Percentiles rank a stretch among this genome's conserved stretches.
These are phyloP conservation scores for Isaurus tuberculatus DNA, from an alignment of 92 coral and sea anemone genomes.

Conservation along the genomic window DNA sequence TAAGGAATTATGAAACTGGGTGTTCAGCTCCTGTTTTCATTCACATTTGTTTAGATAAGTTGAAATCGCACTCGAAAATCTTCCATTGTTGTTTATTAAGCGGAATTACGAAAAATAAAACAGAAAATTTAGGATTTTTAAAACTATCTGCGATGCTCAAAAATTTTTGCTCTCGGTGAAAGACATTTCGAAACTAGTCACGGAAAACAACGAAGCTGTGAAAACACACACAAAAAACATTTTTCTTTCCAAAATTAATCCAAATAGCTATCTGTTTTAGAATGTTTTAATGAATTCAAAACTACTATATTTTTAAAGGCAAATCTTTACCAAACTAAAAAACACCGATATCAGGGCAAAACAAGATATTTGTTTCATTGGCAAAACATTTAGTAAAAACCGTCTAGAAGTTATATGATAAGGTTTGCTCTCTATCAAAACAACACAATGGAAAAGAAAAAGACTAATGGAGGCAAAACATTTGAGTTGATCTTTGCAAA, in stretches of 20 bases:
- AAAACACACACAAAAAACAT: background rate
- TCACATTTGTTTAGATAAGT: conserved; percentile 64
- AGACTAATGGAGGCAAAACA: background rate
- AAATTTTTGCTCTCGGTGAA: background rate
- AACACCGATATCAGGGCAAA: conserved; percentile 17
- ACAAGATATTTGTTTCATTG: background rate
- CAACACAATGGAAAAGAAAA: conserved; percentile 1
- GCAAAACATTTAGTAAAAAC: background rate
- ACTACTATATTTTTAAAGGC: background rate
- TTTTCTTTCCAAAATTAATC: background rate
- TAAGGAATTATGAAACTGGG: conserved; percentile 48
- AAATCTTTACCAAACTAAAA: conserved; percentile 2
- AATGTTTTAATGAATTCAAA: background rate
- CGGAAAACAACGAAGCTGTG: background rate
- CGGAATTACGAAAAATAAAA: conserved; percentile 1
- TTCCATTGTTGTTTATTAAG: conserved; percentile 34
- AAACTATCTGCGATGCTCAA: background rate
- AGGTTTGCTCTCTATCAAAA: background rate
- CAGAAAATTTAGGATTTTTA: background rate
- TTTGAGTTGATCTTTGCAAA: background rate
- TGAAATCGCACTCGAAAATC: conserved; percentile 52
- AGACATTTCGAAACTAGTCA: background rate
- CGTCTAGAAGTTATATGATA: background rate
- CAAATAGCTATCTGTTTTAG: background rate
- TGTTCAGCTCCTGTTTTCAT: conserved; percentile 46